Evolutionary conservation across 2,797 vertebrate species (phyloP).

Genomic region (Hypotaenidia okinawae): DNA sequence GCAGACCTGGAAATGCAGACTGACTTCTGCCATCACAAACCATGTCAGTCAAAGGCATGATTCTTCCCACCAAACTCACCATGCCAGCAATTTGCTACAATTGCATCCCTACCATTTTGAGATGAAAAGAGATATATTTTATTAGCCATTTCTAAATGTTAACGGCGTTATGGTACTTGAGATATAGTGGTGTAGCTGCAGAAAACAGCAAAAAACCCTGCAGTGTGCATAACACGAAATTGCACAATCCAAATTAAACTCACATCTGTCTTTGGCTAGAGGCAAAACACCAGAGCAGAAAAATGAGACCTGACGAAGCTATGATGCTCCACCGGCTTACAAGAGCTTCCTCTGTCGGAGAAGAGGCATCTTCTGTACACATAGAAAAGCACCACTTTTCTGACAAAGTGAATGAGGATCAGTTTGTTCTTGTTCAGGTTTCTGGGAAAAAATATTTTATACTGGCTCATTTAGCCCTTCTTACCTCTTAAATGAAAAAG

Average conservation of each 20-base stretch:
- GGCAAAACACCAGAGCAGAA: slow-evolving; percentile 41
- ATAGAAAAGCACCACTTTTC: not conserved
- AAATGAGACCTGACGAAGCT: not conserved
- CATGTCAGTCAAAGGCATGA: not conserved
- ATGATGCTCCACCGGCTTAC: not conserved
- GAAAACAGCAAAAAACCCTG: not conserved
- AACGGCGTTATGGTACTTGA: not conserved
- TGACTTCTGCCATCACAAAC: not conserved
- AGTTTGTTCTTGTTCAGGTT: not conserved
- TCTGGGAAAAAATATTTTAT: not conserved
- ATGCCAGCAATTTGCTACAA: not conserved
- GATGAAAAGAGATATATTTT: not conserved
- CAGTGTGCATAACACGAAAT: not conserved
- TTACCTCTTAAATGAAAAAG: not conserved
- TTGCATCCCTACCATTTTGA: not conserved
- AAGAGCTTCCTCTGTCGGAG: slow-evolving; percentile 1
- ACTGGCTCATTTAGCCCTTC: not conserved
- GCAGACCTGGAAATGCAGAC: not conserved
- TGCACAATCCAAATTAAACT: slow-evolving; percentile 27
- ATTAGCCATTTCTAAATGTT: not conserved
- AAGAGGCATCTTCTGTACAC: not conserved
- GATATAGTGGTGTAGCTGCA: not conserved
- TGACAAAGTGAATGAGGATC: not conserved
- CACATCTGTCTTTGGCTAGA: slow-evolving; percentile 29
- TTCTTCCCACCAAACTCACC: not conserved